Base-by-base conservation (phyloP, 2,888 invertebrate species). In the Hetaerina titia region DNA sequence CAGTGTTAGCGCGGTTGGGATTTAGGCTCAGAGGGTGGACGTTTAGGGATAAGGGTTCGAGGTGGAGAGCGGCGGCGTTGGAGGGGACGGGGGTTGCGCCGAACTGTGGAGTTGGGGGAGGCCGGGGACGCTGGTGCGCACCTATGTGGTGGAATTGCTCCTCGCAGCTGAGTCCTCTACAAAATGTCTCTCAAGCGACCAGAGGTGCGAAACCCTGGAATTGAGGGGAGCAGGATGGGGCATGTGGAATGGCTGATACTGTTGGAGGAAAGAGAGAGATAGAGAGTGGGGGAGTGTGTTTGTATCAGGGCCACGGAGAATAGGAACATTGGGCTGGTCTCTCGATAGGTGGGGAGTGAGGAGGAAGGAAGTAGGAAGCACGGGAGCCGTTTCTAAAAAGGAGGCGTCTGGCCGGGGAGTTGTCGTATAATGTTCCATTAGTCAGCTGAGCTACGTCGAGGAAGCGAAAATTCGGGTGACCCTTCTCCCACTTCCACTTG, bases 401-500 rank as follows among this genome's bases (percentile, higher is more conserved):
- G 11, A 15, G 60, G 17, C 17, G 60, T 15, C 60, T 60, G 60
- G 6, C 17, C 60, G 60, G 60, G 60, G 60, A 60, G 60, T 60
- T 60, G 4, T 60, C 60, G 60, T 90, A 60, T n/a, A 90, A 90
- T 90, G 90, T 90, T 90, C 90, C 90, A 90, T 60, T 89, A 89
- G 90, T 90, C 90, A 22, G 90, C 60, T 58, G 22, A 58, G 90
- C n/a, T 22, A 57, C 89, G 58, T n/a, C 22, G 25, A 58, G 90
- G 57, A 58, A 60, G 25, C 58, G 90, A 90, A 89, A 15, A 90
- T 90, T 22, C 58, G 25, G 90, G 58, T 22, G 22, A 58, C 60
- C 58, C 25, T 25, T 60, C 25, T 57, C 15, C 25, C 60, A 15
- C 60, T n/a, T 90, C 60, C 90, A 90, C 90, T 5, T 60, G 60